Conservation (phyloP, 2,113 vertebrate genomes). For the Brachirus orientalis region DNA sequence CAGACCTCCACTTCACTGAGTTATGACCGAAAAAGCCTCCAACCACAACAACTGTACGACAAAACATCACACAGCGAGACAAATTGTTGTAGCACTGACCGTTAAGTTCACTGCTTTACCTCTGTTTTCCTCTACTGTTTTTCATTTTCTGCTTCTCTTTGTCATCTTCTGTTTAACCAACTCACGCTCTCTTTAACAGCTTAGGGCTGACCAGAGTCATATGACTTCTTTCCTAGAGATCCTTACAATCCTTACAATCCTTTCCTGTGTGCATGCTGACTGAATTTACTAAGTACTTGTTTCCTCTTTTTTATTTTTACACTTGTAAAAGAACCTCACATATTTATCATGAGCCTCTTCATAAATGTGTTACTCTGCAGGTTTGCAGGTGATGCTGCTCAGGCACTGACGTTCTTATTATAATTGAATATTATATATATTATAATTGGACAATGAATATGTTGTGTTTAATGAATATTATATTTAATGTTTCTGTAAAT, state of each 20-base stretch:
- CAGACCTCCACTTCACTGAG: conserved; percentile 1
- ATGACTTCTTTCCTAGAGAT: conserved; percentile 61
- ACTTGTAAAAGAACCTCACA: too few relatives aligned
- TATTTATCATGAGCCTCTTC: too few relatives aligned
- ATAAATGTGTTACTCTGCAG: too few relatives aligned
- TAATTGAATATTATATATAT: too few relatives aligned
- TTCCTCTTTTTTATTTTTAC: not conserved
- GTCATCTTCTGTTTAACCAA: not conserved
- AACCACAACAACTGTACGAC: conserved; percentile 7
- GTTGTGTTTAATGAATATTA: too few relatives aligned
- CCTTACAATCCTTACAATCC: conserved; percentile 16
- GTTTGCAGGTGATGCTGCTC: too few relatives aligned
- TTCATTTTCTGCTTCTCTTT: conserved; percentile 7
- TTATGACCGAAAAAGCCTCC: conserved; percentile 13
- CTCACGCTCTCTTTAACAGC: conserved; percentile 48
- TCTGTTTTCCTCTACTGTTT: conserved; percentile 6
- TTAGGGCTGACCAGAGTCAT: conserved; percentile 71
- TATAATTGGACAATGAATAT: too few relatives aligned
- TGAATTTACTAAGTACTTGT: too few relatives aligned
- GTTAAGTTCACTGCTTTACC: conserved; percentile 15
- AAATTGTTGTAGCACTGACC: not conserved
- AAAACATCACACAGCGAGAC: conserved; percentile 5
- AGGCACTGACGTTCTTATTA: too few relatives aligned
- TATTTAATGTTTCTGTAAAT: too few relatives aligned
- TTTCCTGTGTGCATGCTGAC: too few relatives aligned